Conservation (phyloP, 2,888 invertebrate genomes). For the Carabus problematicus region DNA sequence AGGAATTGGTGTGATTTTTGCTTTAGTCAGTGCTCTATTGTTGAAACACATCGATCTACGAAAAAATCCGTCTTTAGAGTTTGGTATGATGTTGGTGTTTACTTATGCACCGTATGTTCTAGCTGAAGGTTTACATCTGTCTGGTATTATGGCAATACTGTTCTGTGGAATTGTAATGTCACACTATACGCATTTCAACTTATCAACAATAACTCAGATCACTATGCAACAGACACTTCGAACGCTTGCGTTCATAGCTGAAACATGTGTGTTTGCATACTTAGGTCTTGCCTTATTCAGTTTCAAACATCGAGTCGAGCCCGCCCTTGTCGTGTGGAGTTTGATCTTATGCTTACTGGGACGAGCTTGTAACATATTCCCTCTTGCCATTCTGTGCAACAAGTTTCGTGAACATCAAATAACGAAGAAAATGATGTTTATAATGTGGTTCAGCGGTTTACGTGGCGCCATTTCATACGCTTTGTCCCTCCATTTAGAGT, state of each 20-base stretch:
- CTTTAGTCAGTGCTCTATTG: conserved; percentile 88
- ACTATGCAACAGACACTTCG: conserved; percentile 99
- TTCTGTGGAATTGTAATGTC: conserved; percentile 99
- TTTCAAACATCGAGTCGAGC: conserved; percentile 91
- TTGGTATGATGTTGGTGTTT: conserved; percentile 98
- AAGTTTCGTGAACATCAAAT: conserved; percentile 97
- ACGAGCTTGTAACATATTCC: conserved; percentile 96
- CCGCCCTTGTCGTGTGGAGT: conserved; percentile 93
- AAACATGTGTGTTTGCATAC: conserved; percentile 99
- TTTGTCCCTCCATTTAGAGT: conserved; percentile 91
- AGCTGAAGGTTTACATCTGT: conserved; percentile 77
- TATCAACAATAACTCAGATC: conserved; percentile 98
- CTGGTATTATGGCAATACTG: conserved; percentile 98
- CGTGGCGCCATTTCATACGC: conserved; percentile 99
- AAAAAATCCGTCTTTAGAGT: conserved; percentile 97
- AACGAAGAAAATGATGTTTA: conserved; percentile 97
- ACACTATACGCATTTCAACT: conserved; percentile 98
- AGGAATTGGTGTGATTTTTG: conserved; percentile 94
- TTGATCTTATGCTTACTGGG: conserved; percentile 91
- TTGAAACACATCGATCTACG: conserved; percentile 95
- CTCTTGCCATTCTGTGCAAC: conserved; percentile 90
- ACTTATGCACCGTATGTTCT: conserved; percentile 98
- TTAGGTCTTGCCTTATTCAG: conserved; percentile 93
- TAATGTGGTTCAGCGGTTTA: conserved; percentile 99
- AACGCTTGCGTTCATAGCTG: conserved; percentile 96